Evolutionary conservation across 2,888 invertebrate genomes (phyloP), one percentile per base, ranked within the genome.

Genomic region (Balanococcus diminutus): DNA sequence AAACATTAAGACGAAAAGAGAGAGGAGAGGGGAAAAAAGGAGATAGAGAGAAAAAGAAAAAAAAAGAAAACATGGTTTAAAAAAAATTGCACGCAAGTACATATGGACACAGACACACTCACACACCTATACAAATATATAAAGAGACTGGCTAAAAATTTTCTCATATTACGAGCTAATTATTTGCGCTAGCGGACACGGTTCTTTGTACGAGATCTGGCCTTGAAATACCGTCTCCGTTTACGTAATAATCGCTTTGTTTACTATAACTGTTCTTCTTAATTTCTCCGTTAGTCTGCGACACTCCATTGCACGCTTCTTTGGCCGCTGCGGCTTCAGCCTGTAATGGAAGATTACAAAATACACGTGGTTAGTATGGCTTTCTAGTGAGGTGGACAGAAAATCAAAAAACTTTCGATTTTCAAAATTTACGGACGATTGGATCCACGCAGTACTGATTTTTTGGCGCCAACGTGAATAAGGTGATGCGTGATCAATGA

Each of bases 211-310:
- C 87, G 61, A 88, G 81, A 22, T 88, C 88, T 46, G 88, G 87
- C 87, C 88, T 87, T 46, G 87, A 87, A 79, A 88, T 72, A 42
- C 87, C 88, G 46, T 87, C 88, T 22, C 87, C 87, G 28, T 87
- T 87, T 42, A 87, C 87, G 86, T 88, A 88, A 82, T 88, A 88
- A 32, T 88, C 88, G 4, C 88, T 84, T 42, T 88, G 88, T 86
- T 88, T 88, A 86, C 87, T 87, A 84, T 88, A 88, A 25, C 88
- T 88, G 82, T 88, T 88, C 22, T 84, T 32, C 75, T 87, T 87
- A 75, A 82, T 83, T 22, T 86, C 86, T 25, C 86, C 81, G 46
- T 86, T 86, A 25, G 19, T 25, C 19, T 86, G 75, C 8, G 85
- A 85, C 32, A 79, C 79, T 31, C 85, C 85, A 32, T 85, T 85